Percentiles rank a stretch among this genome's conserved stretches.
phyloP scores from a whole-genome alignment of 2,113 vertebrate species.

The Chamaea fasciata region DNA sequence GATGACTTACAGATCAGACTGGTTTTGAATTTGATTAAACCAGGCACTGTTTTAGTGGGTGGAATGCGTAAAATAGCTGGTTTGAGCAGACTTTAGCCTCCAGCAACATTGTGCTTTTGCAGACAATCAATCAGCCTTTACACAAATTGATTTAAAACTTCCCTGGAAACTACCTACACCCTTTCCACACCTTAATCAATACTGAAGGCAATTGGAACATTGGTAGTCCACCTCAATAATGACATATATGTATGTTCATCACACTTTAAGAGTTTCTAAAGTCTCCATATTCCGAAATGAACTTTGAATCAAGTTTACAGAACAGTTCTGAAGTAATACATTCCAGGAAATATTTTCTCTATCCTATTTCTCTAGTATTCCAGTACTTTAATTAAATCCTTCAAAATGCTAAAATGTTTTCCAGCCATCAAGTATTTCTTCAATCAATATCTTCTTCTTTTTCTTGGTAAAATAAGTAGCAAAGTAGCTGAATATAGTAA shows the following conservation, averaged over 20 bases:
- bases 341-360: not conserved
- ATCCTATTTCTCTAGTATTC: not conserved
- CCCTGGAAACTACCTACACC: constrained; percentile 33
- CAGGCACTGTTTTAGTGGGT: not conserved
- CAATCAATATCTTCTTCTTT: not conserved
- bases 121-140: constrained; percentile 36
- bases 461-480: not conserved
- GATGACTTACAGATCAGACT: not conserved
- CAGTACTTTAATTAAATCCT: constrained; percentile 3
- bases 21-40: constrained; percentile 12
- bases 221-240: constrained; percentile 22
- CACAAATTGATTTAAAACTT: constrained; percentile 38
- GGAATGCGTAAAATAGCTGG: not conserved
- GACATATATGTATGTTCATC: not conserved
- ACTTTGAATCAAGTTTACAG: not conserved
- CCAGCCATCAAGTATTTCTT: constrained; percentile 26
- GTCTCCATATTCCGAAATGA: not conserved
- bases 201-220: not conserved
- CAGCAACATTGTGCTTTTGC: not conserved
- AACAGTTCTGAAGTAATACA: constrained; percentile 1
- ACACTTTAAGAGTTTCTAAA: not conserved
- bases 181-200: constrained; percentile 48
- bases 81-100: constrained; percentile 9
- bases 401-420: constrained; percentile 6
- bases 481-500: not conserved